Evolutionary conservation across 2,888 invertebrate genomes (phyloP).

Genomic region (Macrosiphum euphorbiae): DNA sequence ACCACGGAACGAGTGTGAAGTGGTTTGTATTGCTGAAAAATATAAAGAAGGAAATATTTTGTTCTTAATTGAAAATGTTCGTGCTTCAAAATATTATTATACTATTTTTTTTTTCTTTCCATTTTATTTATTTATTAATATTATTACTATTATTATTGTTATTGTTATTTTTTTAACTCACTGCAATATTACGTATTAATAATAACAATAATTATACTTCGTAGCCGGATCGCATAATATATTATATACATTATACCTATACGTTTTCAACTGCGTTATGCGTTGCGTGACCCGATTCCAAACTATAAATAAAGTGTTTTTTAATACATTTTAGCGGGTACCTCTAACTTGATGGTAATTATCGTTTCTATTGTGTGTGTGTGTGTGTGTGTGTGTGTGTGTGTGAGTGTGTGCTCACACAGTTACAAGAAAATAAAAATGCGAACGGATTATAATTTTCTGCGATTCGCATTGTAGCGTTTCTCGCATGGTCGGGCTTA

Average conservation of each 20-base stretch:
- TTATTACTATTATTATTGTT: neutral
- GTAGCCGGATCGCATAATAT: neutral
- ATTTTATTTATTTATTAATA: neutral
- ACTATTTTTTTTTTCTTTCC: neutral
- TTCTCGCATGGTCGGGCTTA: neutral
- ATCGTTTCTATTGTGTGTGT: neutral
- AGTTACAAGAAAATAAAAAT: neutral
- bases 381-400: neutral
- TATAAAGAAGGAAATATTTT: neutral
- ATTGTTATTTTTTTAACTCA: neutral
- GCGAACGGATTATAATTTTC: neutral
- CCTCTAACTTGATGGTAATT: neutral
- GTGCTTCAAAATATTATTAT: neutral
- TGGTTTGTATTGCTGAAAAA: neutral
- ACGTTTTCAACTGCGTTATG: neutral
- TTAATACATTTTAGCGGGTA: neutral
- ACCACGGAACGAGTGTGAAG: neutral
- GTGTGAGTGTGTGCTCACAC: neutral
- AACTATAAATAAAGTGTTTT: conserved; percentile 16
- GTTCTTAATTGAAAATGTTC: conserved; percentile 52
- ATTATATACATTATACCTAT: neutral
- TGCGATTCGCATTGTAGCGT: neutral
- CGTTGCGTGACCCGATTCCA: neutral
- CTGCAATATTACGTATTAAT: neutral
- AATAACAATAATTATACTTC: neutral